phyloP scores from a whole-genome alignment of 2,797 vertebrate genomes.

The Melanotaenia boesemani region DNA sequence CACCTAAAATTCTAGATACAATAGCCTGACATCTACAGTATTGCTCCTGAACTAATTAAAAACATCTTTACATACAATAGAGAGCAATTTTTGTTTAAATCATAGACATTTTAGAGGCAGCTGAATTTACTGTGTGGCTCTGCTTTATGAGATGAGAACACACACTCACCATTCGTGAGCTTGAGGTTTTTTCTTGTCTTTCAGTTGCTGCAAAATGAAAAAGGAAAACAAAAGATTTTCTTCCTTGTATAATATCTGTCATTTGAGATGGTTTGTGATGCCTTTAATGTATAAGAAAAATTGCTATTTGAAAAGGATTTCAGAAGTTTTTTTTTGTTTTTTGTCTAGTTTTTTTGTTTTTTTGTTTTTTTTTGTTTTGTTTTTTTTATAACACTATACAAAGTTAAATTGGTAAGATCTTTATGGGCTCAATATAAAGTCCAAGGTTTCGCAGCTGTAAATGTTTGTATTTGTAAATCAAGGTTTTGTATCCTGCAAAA shows the following conservation, averaged over 20 bases:
- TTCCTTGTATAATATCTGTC: background rate
- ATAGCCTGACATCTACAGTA: background rate
- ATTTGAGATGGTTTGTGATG: background rate
- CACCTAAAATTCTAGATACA: background rate
- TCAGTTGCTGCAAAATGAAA: slow-evolving; percentile 6
- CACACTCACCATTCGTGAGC: background rate
- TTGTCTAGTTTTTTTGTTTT: no score
- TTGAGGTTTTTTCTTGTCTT: background rate
- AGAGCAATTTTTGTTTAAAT: background rate
- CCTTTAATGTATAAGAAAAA: background rate
- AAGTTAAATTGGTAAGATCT: no score
- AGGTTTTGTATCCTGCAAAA: no score
- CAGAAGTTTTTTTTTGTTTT: no score
- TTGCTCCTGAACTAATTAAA: background rate
- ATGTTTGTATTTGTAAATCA: no score
- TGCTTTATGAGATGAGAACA: background rate
- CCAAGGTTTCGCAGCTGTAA: no score
- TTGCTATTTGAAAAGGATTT: no score
- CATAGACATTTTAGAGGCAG: background rate
- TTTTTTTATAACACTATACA: no score
- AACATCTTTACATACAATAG: background rate
- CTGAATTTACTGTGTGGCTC: slow-evolving; percentile 18
- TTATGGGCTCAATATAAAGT: no score
- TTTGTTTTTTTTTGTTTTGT: no score
- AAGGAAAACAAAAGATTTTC: background rate